Evolutionary conservation across 1,140 invertebrate species (phyloP).

Genomic region (Aphidius ervi): DNA sequence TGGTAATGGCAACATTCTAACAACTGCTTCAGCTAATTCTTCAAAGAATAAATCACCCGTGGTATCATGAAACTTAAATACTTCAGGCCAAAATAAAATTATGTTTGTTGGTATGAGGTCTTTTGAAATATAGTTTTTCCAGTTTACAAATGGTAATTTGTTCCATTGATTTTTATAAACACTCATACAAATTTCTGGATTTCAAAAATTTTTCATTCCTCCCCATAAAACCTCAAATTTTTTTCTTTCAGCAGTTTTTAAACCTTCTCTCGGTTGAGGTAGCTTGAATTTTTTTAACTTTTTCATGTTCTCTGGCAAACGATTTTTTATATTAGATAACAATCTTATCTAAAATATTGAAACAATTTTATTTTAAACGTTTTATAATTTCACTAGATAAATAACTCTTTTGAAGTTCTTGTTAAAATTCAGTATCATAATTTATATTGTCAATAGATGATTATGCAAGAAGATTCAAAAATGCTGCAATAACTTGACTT

Average conservation of each 20-base stretch:
- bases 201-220: neutral
- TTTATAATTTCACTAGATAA: neutral
- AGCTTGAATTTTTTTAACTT: slow-evolving; percentile 3
- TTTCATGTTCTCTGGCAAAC: slow-evolving; percentile 7
- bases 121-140: neutral
- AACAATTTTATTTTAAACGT: neutral
- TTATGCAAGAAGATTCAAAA: slow-evolving; percentile 15
- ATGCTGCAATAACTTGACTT: slow-evolving; percentile 1
- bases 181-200: neutral
- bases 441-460: slow-evolving; percentile 2
- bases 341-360: slow-evolving; percentile 1
- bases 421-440: slow-evolving; percentile 13
- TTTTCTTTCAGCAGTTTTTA: neutral
- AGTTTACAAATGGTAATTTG: neutral
- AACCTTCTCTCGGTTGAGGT: neutral
- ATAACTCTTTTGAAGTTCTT: neutral
- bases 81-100: neutral
- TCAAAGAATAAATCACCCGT: neutral
- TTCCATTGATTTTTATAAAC: slow-evolving; percentile 8
- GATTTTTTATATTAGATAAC: neutral
- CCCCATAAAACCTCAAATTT: neutral
- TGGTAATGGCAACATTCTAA: neutral
- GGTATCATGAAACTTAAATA: neutral
- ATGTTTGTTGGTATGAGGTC: neutral
- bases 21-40: slow-evolving; percentile 3